Evolutionary conservation across 2,113 vertebrate genomes (phyloP).

Genomic region (Sorex fumeus): DNA sequence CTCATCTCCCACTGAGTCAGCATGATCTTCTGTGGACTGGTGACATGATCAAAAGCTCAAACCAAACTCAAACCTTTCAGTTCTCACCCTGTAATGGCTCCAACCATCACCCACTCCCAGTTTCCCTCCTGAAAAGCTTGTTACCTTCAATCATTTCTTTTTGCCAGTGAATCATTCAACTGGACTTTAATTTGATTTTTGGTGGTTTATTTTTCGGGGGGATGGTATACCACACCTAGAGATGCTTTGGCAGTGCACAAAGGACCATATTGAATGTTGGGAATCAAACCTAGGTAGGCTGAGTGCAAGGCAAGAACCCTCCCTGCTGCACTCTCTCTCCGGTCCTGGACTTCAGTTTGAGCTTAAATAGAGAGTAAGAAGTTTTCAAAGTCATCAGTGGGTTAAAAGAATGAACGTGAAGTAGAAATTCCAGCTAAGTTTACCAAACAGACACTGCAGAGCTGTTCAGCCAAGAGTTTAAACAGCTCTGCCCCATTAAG

Average conservation of each 20-base stretch:
- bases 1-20: neutral
- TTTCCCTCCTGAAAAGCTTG: neutral
- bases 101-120: neutral
- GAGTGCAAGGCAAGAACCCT: too few relatives aligned
- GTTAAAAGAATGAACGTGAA: too few relatives aligned
- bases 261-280: too few relatives aligned
- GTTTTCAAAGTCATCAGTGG: neutral
- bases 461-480: neutral
- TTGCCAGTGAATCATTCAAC: neutral
- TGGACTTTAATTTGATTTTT: too few relatives aligned
- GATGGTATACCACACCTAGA: too few relatives aligned
- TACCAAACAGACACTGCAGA: neutral
- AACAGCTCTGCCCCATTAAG: neutral
- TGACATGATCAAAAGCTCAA: neutral
- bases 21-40: neutral
- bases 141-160: neutral
- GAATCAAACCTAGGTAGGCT: too few relatives aligned
- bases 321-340: too few relatives aligned
- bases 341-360: too few relatives aligned
- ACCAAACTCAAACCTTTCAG: fast-evolving
- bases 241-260: too few relatives aligned
- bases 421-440: neutral
- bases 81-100: neutral
- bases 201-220: too few relatives aligned
- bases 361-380: neutral